These are phyloP conservation scores for Kryptopterus vitreolus DNA, from an alignment of 2,797 vertebrate species.

Conservation along the genomic window DNA sequence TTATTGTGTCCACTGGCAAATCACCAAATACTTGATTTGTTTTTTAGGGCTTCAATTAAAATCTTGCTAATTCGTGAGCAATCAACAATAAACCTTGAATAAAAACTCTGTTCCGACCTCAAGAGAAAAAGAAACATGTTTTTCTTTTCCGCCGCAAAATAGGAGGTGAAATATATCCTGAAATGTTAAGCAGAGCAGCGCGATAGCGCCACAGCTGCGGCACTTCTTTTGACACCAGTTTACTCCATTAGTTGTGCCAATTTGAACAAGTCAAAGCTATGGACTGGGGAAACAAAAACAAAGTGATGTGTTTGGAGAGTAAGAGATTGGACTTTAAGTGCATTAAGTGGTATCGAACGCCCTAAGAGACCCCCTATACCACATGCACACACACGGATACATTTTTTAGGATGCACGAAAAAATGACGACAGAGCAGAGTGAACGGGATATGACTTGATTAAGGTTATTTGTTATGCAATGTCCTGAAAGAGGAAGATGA, in stretches of 20 bases:
- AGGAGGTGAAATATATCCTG: background rate
- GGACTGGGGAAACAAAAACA: background rate
- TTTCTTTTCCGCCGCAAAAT: background rate
- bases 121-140: background rate
- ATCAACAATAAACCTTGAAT: background rate
- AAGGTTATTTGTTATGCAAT: conserved; percentile 39
- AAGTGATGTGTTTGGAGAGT: conserved; percentile 14
- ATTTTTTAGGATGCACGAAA: background rate
- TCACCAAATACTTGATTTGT: background rate
- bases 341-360: background rate
- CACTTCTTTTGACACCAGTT: background rate
- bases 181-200: background rate
- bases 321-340: conserved; percentile 25
- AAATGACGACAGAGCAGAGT: conserved; percentile 50
- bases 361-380: background rate
- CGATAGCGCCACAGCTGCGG: background rate
- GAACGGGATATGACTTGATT: conserved; percentile 57
- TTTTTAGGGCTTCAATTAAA: background rate
- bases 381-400: too few species aligned
- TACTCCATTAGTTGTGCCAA: conserved; percentile 41
- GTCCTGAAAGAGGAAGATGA: background rate
- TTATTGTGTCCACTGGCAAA: background rate
- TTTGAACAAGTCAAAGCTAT: conserved; percentile 41
- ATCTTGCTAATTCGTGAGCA: background rate
- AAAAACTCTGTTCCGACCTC: background rate